Percentiles rank a stretch among this genome's conserved stretches.
Evolutionary conservation across 2,113 vertebrate species (phyloP).

Genomic region (Ginglymostoma cirratum): DNA sequence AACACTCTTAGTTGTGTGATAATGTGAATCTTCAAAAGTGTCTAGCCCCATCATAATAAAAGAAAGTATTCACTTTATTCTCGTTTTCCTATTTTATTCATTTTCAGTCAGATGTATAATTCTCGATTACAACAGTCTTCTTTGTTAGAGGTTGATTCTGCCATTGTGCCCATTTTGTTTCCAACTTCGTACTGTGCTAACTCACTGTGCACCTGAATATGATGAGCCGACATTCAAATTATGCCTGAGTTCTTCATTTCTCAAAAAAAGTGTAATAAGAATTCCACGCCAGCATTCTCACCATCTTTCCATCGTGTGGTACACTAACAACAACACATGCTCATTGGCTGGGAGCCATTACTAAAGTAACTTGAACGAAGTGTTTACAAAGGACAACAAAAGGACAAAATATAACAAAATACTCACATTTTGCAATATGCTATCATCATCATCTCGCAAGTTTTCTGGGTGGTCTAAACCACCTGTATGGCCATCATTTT

Average conservation of each 20-base stretch:
- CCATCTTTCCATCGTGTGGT: not conserved
- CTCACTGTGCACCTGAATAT: not conserved
- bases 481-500: not conserved
- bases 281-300: not conserved
- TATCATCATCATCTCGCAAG: not conserved
- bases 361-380: not conserved
- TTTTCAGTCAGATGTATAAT: not conserved
- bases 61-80: not conserved
- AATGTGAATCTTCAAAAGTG: too few relatives aligned
- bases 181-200: not conserved
- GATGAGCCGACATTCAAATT: not conserved
- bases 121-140: not conserved
- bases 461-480: not conserved
- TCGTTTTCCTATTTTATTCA: not conserved
- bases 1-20: too few relatives aligned
- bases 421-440: not conserved
- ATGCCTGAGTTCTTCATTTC: not conserved
- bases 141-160: not conserved
- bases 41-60: too few relatives aligned
- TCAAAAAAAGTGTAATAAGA: not conserved
- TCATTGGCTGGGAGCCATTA: not conserved
- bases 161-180: not conserved
- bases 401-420: too few relatives aligned
- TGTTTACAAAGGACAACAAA: not conserved
- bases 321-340: not conserved